A percentile compares a stretch with the other conserved stretches of the same genome.
phyloP scores from a whole-genome alignment of 2,113 vertebrate species.

The Lates calcarifer region DNA sequence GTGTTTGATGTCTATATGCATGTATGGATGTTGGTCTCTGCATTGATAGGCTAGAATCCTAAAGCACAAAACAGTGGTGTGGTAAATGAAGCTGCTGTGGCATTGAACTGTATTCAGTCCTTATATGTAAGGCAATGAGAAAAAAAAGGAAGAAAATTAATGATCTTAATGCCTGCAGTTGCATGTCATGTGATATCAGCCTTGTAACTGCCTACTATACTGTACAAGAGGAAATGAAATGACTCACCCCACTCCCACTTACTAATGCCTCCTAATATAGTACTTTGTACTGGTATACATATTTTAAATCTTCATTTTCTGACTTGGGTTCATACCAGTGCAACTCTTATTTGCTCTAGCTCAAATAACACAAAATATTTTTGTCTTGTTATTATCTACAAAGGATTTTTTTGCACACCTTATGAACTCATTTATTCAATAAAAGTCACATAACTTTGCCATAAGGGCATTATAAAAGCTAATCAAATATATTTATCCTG shows the following conservation, averaged over 20 bases:
- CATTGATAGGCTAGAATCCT: not conserved
- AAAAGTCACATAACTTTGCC: not conserved
- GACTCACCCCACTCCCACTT: not conserved
- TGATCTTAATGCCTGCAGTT: not conserved
- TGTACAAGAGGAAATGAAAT: not conserved
- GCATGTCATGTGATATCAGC: not conserved
- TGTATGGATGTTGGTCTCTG: not conserved
- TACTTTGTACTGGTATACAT: not conserved
- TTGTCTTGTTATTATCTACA: not conserved
- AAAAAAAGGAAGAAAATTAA: not conserved
- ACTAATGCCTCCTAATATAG: not conserved
- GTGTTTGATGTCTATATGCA: not conserved
- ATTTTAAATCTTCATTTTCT: not conserved
- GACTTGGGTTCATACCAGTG: not conserved
- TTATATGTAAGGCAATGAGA: conserved; percentile 9
- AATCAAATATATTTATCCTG: not conserved
- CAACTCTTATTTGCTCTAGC: not conserved
- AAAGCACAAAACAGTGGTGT: not conserved
- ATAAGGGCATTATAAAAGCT: conserved; percentile 15
- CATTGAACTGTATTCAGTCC: not conserved
- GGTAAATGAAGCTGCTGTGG: conserved; percentile 6
- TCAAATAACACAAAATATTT: not conserved
- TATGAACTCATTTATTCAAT: not conserved
- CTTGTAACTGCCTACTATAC: not conserved
- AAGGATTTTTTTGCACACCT: not conserved